Evolutionary conservation across 1,140 invertebrate genomes (phyloP).

Genomic region (Zaprionus tsacasi): DNA sequence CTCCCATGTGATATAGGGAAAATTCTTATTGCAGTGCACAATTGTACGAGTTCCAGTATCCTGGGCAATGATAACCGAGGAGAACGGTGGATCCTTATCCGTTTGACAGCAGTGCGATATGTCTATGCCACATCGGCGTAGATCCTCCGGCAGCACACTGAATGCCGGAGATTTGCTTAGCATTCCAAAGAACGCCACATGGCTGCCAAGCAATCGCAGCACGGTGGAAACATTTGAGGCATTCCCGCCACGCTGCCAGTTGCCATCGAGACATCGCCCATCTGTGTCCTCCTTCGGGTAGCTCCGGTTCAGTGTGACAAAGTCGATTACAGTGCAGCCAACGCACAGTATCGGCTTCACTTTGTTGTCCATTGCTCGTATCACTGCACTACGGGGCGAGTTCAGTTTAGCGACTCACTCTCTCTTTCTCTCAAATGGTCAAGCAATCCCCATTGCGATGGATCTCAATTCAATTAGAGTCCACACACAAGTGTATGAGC

Average conservation of each 20-base stretch:
- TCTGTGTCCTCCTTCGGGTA: constrained; percentile 86
- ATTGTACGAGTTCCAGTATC: constrained; percentile 88
- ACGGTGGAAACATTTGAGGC: constrained; percentile 90
- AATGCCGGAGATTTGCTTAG: constrained; percentile 84
- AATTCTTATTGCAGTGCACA: constrained; percentile 87
- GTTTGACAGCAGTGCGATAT: constrained; percentile 84
- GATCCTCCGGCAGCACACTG: constrained; percentile 86
- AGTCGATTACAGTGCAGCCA: constrained; percentile 85
- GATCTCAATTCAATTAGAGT: constrained; percentile 28
- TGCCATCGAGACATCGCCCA: constrained; percentile 86
- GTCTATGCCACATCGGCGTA: constrained; percentile 85
- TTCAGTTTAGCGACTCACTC: constrained; percentile 4
- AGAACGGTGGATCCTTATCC: constrained; percentile 84
- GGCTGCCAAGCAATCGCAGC: constrained; percentile 86
- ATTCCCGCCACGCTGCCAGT: constrained; percentile 90
- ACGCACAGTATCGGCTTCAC: constrained; percentile 77
- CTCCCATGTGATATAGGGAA: constrained; percentile 87
- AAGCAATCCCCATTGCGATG: constrained; percentile 5
- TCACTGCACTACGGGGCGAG: neutral
- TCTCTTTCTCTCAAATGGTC: neutral
- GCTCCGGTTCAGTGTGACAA: constrained; percentile 85
- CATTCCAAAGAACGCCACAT: constrained; percentile 87
- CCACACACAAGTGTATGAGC: constrained; percentile 10
- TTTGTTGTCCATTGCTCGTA: constrained; percentile 33
- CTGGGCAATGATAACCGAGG: constrained; percentile 86